Evolutionary conservation across 1,140 invertebrate genomes (phyloP).

Genomic region (Cherax destructor): DNA sequence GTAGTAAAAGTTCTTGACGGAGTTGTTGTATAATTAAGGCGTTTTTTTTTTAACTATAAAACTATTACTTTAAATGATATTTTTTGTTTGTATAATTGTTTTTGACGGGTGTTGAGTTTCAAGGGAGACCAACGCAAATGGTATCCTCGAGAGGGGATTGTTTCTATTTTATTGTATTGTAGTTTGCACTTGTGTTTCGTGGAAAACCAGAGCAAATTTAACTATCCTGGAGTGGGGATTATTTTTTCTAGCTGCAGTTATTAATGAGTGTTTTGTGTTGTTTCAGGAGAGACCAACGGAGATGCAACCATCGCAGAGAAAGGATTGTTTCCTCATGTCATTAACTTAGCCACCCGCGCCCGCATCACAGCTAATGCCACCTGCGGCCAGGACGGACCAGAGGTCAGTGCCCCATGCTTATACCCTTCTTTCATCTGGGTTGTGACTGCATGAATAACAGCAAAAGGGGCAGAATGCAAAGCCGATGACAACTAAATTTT

Average conservation of each 20-base stretch:
- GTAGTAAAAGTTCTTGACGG: no score
- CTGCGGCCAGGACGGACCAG: slow-evolving; percentile 43
- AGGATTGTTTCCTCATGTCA: slow-evolving; percentile 48
- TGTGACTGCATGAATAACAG: no score
- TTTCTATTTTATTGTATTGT: background rate
- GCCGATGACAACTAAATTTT: no score
- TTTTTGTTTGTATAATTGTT: background rate
- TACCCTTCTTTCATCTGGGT: background rate
- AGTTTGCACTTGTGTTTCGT: background rate
- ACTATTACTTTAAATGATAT: no score
- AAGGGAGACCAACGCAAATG: background rate
- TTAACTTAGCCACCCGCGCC: slow-evolving; percentile 55
- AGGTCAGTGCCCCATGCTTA: slow-evolving; percentile 17
- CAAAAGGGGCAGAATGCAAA: no score
- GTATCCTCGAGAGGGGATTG: no score
- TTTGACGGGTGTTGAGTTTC: background rate
- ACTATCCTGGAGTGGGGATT: no score
- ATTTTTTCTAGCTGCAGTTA: background rate
- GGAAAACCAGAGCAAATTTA: no score
- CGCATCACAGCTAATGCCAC: slow-evolving; percentile 49
- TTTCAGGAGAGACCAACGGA: background rate
- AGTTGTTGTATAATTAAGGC: no score
- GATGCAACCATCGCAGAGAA: slow-evolving; percentile 5
- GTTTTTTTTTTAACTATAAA: no score
- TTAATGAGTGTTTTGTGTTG: background rate